A percentile compares a stretch with the other conserved stretches of the same genome.
phyloP scores from a whole-genome alignment of 2,113 vertebrate genomes.

The Rhinichthys klamathensis region DNA sequence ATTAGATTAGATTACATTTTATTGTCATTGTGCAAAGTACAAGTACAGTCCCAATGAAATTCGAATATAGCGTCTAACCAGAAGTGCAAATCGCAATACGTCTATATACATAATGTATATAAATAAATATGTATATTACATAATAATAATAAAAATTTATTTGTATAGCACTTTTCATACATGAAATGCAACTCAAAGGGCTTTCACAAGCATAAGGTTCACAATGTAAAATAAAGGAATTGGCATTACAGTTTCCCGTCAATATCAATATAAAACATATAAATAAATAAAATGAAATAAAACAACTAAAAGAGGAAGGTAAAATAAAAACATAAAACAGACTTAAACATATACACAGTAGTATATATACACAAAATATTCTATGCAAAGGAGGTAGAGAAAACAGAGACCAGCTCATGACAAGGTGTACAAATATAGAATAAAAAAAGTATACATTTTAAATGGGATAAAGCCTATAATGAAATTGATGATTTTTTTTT shows the following conservation, averaged over 20 bases:
- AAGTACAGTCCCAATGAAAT: neutral
- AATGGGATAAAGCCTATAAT: neutral
- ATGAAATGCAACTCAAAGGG: no score
- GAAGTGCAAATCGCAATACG: neutral
- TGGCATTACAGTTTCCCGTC: no score
- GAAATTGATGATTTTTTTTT: neutral
- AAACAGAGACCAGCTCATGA: neutral
- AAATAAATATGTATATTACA: neutral
- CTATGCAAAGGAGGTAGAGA: neutral
- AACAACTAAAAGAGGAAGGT: no score
- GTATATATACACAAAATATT: neutral
- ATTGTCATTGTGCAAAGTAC: conserved; percentile 4
- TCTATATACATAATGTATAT: neutral
- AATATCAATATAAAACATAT: no score
- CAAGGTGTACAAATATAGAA: neutral
- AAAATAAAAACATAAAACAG: no score
- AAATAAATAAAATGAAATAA: no score
- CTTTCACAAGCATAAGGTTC: no score
- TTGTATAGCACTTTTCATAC: no score
- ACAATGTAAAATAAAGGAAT: no score
- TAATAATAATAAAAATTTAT: no score
- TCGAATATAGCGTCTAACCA: neutral
- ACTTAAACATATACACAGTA: no score
- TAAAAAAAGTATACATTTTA: neutral
- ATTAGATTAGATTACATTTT: neutral